These are phyloP conservation scores for Clarias batrachus DNA, from an alignment of 2,113 vertebrate species.

Conservation along the genomic window DNA sequence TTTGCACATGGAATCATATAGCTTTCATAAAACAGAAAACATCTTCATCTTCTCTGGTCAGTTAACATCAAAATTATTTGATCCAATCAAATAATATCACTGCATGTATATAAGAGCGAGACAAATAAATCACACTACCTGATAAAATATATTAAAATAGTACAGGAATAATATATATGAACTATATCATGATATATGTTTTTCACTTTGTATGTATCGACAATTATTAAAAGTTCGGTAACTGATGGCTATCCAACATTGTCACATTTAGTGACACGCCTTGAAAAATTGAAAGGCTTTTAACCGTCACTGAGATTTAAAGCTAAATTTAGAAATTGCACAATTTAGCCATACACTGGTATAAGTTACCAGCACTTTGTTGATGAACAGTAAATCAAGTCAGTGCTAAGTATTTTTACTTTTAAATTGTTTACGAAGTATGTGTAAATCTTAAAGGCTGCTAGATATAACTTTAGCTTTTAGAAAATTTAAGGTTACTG, in stretches of 20 bases:
- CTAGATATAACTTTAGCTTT: conserved; percentile 14
- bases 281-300: conserved; percentile 1
- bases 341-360: background rate
- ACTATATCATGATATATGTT: background rate
- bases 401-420: background rate
- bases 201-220: background rate
- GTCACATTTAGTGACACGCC: background rate
- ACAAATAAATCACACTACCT: conserved; percentile 3
- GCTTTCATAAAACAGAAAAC: conserved; percentile 14
- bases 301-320: background rate
- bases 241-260: background rate
- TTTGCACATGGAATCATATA: conserved; percentile 27
- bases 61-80: background rate
- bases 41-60: conserved; percentile 9
- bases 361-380: background rate
- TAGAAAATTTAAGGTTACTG: background rate
- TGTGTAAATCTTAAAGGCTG: conserved; percentile 4
- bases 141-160: background rate
- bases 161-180: conserved; percentile 1
- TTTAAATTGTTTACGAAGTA: conserved; percentile 22
- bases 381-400: background rate
- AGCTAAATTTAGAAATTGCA: background rate
- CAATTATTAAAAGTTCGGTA: background rate
- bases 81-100: background rate
- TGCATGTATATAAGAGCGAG: conserved; percentile 6